Evolutionary conservation across 2,888 invertebrate genomes (phyloP).

Genomic region (Gonocerus acuteangulatus): DNA sequence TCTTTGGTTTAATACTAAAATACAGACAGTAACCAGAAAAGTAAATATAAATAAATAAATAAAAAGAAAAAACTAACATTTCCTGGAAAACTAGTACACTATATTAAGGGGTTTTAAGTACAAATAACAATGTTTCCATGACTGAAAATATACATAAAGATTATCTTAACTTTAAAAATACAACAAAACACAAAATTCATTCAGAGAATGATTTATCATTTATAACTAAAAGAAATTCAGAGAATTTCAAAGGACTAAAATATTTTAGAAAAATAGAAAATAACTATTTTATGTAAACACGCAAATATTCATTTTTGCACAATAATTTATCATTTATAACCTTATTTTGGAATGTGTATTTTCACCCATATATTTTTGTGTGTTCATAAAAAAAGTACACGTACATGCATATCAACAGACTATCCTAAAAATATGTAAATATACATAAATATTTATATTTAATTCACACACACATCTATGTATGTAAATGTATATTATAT

Average conservation of each 20-base stretch:
- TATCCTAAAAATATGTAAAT: too few species aligned
- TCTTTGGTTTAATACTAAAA: slow-evolving; percentile 20
- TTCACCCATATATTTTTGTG: too few species aligned
- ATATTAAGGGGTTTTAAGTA: slow-evolving; percentile 10
- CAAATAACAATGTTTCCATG: slow-evolving; percentile 4
- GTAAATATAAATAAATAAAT: background rate
- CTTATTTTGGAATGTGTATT: too few species aligned
- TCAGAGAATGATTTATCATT: background rate
- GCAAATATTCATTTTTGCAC: background rate
- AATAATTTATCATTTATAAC: too few species aligned
- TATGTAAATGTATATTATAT: too few species aligned
- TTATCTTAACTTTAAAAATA: background rate
- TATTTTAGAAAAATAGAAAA: slow-evolving; percentile 17
- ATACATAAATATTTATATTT: too few species aligned
- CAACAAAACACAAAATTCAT: background rate
- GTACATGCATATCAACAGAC: too few species aligned
- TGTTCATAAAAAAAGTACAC: too few species aligned
- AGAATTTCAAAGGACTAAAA: slow-evolving; percentile 12
- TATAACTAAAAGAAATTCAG: slow-evolving; percentile 3
- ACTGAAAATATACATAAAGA: slow-evolving; percentile 10
- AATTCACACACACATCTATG: too few species aligned
- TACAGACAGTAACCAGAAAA: slow-evolving; percentile 7
- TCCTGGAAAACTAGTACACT: slow-evolving; percentile 8
- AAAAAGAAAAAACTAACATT: background rate
- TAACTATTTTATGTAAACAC: slow-evolving; percentile 2